Conservation (phyloP, 2,797 vertebrate species). For the Anguilla marmorata region DNA sequence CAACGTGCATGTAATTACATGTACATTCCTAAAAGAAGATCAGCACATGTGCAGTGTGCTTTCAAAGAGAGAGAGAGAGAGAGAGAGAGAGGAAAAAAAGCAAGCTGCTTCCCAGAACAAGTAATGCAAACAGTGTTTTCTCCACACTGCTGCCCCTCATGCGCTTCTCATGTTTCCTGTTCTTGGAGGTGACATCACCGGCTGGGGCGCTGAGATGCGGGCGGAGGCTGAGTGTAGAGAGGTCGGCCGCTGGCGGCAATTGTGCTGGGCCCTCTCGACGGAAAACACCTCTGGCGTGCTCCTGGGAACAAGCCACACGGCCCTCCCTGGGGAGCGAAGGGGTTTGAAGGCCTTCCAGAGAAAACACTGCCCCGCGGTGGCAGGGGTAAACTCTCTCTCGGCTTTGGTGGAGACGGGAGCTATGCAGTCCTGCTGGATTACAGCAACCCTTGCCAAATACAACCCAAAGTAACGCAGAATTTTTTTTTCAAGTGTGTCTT, state of each 20-base stretch:
- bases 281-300: not conserved
- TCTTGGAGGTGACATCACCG: conserved; percentile 14
- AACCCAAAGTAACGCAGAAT: not conserved
- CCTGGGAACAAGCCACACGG: not conserved
- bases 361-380: not conserved
- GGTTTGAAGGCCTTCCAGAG: not conserved
- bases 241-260: not conserved
- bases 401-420: not conserved
- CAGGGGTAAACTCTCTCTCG: not conserved
- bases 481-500: not conserved
- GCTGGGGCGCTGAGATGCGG: not conserved
- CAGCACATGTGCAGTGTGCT: not conserved
- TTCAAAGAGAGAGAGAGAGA: not conserved
- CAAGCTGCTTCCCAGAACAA: not conserved
- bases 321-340: not conserved
- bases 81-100: not conserved
- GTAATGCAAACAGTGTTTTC: conserved; percentile 8
- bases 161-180: not conserved
- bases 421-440: not conserved
- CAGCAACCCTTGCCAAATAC: not conserved
- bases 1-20: not conserved
- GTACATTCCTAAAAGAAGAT: not conserved
- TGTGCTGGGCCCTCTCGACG: not conserved
- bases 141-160: not conserved
- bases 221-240: not conserved